Percentiles rank a stretch among this genome's conserved stretches.
Evolutionary conservation across 2,113 vertebrate genomes (phyloP).

Genomic region (Athene cunicularia): DNA sequence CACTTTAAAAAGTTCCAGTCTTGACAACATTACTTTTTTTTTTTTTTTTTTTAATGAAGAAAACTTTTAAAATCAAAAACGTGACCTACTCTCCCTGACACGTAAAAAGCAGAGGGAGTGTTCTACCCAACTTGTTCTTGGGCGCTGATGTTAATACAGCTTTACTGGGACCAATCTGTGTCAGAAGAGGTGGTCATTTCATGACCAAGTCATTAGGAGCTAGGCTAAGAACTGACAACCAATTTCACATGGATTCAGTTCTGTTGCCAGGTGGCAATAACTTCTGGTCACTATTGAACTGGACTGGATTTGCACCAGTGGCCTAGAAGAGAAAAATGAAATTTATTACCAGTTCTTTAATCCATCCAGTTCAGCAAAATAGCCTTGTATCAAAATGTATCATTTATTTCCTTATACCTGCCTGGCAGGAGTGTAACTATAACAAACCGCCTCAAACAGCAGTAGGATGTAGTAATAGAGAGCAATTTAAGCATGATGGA

Average conservation of each 20-base stretch:
- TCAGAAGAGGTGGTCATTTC: background rate
- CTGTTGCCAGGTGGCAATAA: background rate
- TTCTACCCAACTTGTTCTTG: background rate
- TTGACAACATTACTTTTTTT: background rate
- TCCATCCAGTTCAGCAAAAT: slow-evolving; percentile 8
- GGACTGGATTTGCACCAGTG: slow-evolving; percentile 10
- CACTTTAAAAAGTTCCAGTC: background rate
- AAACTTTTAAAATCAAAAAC: background rate
- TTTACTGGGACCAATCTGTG: background rate
- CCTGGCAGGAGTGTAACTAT: slow-evolving; percentile 20
- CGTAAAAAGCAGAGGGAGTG: background rate
- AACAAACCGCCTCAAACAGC: slow-evolving; percentile 45
- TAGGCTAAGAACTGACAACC: background rate
- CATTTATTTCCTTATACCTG: slow-evolving; percentile 41
- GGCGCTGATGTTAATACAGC: rapidly evolving
- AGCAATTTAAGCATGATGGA: slow-evolving; percentile 54
- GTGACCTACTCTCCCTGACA: background rate
- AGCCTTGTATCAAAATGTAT: slow-evolving; percentile 30
- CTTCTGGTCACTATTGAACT: background rate
- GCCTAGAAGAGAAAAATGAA: background rate
- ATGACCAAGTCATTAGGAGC: background rate
- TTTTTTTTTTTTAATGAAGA: background rate
- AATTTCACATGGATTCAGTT: background rate
- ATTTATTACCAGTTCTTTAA: slow-evolving; percentile 28
- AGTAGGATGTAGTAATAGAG: background rate